phyloP scores from a whole-genome alignment of 53 echinoderm and acorn worm species.

The Arbacia lixula region DNA sequence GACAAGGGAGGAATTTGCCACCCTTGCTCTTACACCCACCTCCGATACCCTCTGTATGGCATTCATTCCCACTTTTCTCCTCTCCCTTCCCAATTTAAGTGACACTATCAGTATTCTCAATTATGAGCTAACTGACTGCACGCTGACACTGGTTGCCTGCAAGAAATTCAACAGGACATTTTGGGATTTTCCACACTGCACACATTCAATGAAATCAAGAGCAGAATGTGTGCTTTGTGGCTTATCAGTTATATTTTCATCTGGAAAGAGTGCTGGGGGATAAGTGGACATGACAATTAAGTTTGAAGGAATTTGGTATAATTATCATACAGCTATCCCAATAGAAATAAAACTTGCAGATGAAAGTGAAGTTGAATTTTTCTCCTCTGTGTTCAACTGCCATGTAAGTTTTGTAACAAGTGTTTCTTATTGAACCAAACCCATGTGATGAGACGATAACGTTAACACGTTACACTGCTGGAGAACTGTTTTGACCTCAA shows the following conservation, averaged over 20 bases:
- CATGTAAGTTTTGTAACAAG: conserved; percentile 6
- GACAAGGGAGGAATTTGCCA: conserved; percentile 20
- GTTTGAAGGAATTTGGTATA: conserved; percentile 37
- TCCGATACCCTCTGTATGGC: conserved; percentile 1
- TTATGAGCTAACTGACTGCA: conserved; percentile 50
- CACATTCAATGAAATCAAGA: conserved; percentile 39
- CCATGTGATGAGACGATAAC: conserved; percentile 1
- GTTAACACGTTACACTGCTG: no score
- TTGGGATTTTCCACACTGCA: conserved; percentile 28
- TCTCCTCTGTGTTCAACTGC: not conserved
- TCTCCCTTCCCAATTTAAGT: conserved; percentile 46
- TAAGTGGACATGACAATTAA: conserved; percentile 24
- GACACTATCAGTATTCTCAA: conserved; percentile 55
- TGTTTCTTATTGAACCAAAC: no score
- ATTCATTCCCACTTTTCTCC: conserved; percentile 25
- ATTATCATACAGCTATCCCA: conserved; percentile 29
- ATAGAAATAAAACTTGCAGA: conserved; percentile 13
- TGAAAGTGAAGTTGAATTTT: not conserved
- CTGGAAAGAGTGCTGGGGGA: conserved; percentile 10
- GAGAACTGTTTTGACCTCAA: conserved; percentile 25
- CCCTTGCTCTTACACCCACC: conserved; percentile 31
- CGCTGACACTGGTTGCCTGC: conserved; percentile 35
- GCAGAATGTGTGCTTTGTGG: conserved; percentile 20
- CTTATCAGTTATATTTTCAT: conserved; percentile 29
- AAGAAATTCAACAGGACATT: conserved; percentile 29